Evolutionary conservation across 2,888 invertebrate species (phyloP), one percentile per base, ranked within the genome.

Genomic region (Polydrusus pterygomalis): DNA sequence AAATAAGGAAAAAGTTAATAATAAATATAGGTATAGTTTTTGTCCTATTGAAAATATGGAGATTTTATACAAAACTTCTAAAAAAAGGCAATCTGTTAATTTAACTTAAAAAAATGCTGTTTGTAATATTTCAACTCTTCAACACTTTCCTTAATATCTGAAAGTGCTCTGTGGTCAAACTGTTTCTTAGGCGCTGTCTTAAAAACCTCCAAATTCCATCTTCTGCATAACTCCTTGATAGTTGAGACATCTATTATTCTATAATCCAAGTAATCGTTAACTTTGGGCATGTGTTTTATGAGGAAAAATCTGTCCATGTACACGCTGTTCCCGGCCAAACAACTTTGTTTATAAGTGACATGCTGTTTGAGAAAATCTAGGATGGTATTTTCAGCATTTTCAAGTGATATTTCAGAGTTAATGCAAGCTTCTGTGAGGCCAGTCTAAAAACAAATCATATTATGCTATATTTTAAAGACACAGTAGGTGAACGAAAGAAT

Each of bases 181-280:
- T 85, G 87, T 83, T 96, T 96, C 60, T 85, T 85, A 0, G 95
- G 94, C 65, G 88, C 87, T n/a, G 83, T 84, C 13, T 89, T 86
- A 81, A 87, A 91, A 10, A 92, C 85, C 17, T 90, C 88, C 2
- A 91, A 91, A 86, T 93, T 92, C 97, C 98, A 98, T 15, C 95
- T 87, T 79, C 90, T 91, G 11, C 90, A 91, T 68, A 98, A 86
- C 87, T 98, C 97, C 86, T 97, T 98, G 17, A 99, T 88, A 0
- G 95, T 92, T 43, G 95, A 96, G 1, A 98, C 97, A 89, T 99
- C 99, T 78, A 99, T 92, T 56, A 96, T 93, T 82, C 98, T 74
- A 76, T 98, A 97, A 86, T 98, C 97, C 79, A 98, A 88, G 85
- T 96, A 95, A 0, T 91, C 85, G 84, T 94, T 86, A 7, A 98